Conservation (phyloP, 2,113 vertebrate genomes). For the Trochalopteron elliotii region DNA sequence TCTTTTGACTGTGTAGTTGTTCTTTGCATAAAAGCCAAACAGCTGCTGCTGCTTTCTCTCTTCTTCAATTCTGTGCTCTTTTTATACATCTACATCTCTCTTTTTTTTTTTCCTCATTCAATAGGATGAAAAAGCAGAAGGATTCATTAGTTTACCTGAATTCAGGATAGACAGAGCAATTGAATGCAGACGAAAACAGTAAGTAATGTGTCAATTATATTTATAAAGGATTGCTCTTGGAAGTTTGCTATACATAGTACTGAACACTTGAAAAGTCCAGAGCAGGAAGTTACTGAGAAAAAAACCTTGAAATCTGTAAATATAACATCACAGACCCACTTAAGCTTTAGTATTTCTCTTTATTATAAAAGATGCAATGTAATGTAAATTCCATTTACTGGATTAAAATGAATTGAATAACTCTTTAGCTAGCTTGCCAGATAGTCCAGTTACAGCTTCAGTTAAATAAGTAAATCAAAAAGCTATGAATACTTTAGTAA, state of each 20-base stretch:
- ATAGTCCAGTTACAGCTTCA: not conserved
- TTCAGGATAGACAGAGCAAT: conserved; percentile 91
- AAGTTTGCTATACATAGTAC: not conserved
- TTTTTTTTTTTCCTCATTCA: not conserved
- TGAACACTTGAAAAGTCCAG: not conserved
- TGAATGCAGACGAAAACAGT: conserved; percentile 90
- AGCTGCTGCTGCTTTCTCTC: not conserved
- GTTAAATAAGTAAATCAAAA: not conserved
- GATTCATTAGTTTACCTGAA: conserved; percentile 90
- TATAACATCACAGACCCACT: not conserved
- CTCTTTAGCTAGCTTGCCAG: not conserved
- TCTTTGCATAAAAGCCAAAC: not conserved
- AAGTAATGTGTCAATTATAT: conserved; percentile 64
- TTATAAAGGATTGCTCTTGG: not conserved
- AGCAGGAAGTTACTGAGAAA: not conserved
- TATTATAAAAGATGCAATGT: not conserved
- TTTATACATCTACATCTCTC: not conserved
- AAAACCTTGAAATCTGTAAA: not conserved
- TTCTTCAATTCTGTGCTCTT: not conserved
- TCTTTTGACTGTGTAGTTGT: not conserved
- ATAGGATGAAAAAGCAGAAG: conserved; percentile 90
- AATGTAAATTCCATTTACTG: not conserved
- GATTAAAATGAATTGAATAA: not conserved
- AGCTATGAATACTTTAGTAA: not conserved
- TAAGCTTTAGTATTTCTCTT: not conserved